Evolutionary conservation across 35 echinoderm and acorn worm genomes (phyloP).

Genomic region (Anneissia japonica): DNA sequence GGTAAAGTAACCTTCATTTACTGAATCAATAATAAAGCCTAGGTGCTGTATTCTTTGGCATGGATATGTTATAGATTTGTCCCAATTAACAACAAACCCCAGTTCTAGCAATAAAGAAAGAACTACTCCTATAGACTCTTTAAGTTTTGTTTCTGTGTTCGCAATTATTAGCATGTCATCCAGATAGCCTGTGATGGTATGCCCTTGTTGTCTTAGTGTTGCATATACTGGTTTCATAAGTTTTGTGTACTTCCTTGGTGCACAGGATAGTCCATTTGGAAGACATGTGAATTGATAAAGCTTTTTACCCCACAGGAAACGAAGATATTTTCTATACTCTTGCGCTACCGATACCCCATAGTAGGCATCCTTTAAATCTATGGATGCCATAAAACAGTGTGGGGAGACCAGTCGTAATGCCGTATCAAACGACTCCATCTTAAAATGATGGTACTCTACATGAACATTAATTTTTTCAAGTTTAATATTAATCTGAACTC

Average conservation of each 20-base stretch:
- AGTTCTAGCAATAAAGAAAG: too few species aligned
- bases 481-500: not conserved
- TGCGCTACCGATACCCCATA: constrained; percentile 7
- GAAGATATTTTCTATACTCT: constrained; percentile 10
- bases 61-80: too few species aligned
- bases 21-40: too few species aligned
- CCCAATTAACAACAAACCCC: too few species aligned
- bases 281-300: constrained; percentile 15
- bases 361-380: constrained; percentile 34
- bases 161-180: too few species aligned
- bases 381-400: constrained; percentile 21
- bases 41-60: too few species aligned
- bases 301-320: constrained; percentile 17
- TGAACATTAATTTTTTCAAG: not conserved
- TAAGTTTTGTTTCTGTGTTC: too few species aligned
- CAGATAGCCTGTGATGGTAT: too few species aligned
- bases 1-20: too few species aligned
- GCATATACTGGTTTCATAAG: constrained; percentile 20
- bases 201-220: not conserved
- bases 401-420: not conserved
- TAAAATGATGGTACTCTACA: constrained; percentile 25
- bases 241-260: constrained; percentile 21
- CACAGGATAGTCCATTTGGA: constrained; percentile 26
- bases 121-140: too few species aligned
- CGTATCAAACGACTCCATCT: not conserved